A percentile compares a stretch with the other conserved stretches of the same genome.
These are phyloP conservation scores for Podabrus alpinus DNA, from an alignment of 2,888 invertebrate species.

Conservation along the genomic window DNA sequence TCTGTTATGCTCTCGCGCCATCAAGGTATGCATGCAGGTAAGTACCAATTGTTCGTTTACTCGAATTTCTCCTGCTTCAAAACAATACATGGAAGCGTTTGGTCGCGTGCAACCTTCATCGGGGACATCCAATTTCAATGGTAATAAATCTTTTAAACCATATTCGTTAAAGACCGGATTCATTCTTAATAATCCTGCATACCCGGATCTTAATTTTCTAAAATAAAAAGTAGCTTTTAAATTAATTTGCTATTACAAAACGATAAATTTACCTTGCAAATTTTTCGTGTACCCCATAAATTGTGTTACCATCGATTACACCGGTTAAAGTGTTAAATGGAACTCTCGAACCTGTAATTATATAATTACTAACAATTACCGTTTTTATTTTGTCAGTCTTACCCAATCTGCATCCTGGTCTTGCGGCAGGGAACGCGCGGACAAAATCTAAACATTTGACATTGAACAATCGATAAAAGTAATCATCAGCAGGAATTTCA, in stretches of 20 bases:
- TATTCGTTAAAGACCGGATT: slow-evolving; percentile 87
- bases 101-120: slow-evolving; percentile 92
- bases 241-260: background rate
- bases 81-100: slow-evolving; percentile 88
- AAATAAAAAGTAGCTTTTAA: slow-evolving; percentile 32
- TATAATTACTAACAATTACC: background rate
- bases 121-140: slow-evolving; percentile 85
- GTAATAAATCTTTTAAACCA: slow-evolving; percentile 84
- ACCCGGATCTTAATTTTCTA: slow-evolving; percentile 81
- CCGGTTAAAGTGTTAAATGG: slow-evolving; percentile 88
- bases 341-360: slow-evolving; percentile 71
- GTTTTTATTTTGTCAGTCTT: slow-evolving; percentile 40
- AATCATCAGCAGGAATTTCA: slow-evolving; percentile 84
- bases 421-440: slow-evolving; percentile 82
- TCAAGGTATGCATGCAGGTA: slow-evolving; percentile 88
- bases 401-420: slow-evolving; percentile 87
- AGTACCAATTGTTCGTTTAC: slow-evolving; percentile 90
- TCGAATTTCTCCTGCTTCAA: slow-evolving; percentile 90
- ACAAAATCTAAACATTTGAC: slow-evolving; percentile 90
- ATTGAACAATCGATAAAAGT: slow-evolving; percentile 83
- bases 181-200: slow-evolving; percentile 82
- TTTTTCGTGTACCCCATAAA: slow-evolving; percentile 84
- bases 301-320: slow-evolving; percentile 85
- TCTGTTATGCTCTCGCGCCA: slow-evolving; percentile 91
- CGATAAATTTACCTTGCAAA: slow-evolving; percentile 67